Conservation (phyloP, 2,113 vertebrate genomes). For the Helogale parvula region DNA sequence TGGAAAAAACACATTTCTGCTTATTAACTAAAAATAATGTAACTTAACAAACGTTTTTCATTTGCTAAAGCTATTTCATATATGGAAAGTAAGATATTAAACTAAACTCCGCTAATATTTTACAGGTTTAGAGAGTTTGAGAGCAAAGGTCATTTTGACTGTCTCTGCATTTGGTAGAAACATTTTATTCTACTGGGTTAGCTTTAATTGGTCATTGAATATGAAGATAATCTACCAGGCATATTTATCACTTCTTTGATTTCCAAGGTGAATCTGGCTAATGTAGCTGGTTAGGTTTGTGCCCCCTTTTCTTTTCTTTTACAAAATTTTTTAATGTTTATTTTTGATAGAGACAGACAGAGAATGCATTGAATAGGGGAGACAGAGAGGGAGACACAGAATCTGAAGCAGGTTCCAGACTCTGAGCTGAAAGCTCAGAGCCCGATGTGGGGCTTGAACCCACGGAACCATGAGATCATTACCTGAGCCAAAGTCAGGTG, state of each 20-base stretch:
- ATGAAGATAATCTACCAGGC: neutral
- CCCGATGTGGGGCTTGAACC: too few species aligned
- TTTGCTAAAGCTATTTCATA: neutral
- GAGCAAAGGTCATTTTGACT: neutral
- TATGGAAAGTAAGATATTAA: neutral
- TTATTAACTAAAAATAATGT: neutral
- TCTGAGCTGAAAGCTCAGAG: too few species aligned
- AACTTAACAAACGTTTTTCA: slow-evolving; percentile 28
- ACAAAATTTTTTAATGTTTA: too few species aligned
- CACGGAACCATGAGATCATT: too few species aligned
- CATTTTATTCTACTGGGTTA: neutral
- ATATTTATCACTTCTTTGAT: neutral
- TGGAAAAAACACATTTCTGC: neutral
- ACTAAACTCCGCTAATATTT: slow-evolving; percentile 23
- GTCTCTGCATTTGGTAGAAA: neutral
- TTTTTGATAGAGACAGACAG: too few species aligned
- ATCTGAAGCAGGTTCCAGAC: too few species aligned
- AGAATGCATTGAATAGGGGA: too few species aligned
- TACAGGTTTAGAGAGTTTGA: neutral
- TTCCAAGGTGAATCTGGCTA: neutral
- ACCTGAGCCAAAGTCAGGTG: too few species aligned
- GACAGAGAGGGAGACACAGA: too few species aligned
- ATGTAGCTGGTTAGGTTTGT: neutral
- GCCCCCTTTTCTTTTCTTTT: neutral
- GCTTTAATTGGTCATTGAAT: neutral